Conservation (phyloP, 2,113 vertebrate genomes). For the Sturnira hondurensis region DNA sequence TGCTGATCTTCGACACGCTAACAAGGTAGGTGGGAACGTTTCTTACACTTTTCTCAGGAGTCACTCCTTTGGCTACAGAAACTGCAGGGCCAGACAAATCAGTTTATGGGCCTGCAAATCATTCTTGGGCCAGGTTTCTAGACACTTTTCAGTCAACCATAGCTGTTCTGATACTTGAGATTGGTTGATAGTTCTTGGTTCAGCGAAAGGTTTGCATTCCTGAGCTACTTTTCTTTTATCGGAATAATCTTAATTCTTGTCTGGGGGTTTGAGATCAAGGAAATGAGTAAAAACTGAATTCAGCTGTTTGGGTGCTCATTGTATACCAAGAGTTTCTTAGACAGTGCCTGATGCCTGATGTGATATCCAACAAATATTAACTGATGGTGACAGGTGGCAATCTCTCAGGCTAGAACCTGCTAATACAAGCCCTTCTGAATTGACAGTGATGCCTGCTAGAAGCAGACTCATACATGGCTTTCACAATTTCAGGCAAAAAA, state of each 20-base stretch:
- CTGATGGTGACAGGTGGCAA: neutral
- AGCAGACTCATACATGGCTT: neutral
- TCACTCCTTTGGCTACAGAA: neutral
- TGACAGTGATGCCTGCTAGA: neutral
- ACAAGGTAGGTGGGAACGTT: neutral
- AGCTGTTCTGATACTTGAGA: slow-evolving; percentile 9
- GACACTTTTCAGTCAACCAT: neutral
- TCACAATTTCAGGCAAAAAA: neutral
- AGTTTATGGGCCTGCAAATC: neutral
- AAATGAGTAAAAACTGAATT: neutral
- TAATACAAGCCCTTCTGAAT: neutral
- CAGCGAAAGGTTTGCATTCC: neutral
- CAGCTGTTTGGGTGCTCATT: neutral
- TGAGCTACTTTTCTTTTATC: neutral
- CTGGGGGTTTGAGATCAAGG: neutral
- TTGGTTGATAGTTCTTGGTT: slow-evolving; percentile 1
- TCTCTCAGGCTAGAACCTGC: neutral
- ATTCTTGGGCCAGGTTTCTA: neutral
- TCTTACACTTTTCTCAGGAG: neutral
- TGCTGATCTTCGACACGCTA: neutral
- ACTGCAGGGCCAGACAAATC: neutral
- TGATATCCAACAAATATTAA: neutral
- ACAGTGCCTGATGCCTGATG: neutral
- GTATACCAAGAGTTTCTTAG: neutral
- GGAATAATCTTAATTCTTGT: neutral